Evolutionary conservation across 2,113 vertebrate genomes (phyloP).

Genomic region (Ploceus nigricollis): DNA sequence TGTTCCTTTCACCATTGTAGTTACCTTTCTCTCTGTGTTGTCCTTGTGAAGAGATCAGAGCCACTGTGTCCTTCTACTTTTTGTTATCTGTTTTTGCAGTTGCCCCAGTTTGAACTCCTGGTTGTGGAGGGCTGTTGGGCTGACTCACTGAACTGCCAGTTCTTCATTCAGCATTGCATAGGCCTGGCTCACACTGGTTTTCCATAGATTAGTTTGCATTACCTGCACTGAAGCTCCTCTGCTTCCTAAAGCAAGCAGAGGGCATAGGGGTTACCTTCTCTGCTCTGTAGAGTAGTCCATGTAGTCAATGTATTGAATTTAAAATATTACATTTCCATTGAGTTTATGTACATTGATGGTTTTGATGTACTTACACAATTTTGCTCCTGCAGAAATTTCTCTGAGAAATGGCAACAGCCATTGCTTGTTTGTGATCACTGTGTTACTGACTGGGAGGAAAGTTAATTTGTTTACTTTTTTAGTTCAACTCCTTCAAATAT

Average conservation of each 20-base stretch:
- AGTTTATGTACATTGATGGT: neutral
- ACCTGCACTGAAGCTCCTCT: neutral
- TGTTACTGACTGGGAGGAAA: neutral
- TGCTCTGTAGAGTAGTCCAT: neutral
- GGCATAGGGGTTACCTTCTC: neutral
- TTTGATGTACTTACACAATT: neutral
- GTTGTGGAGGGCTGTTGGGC: neutral
- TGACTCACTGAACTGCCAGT: neutral
- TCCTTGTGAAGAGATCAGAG: neutral
- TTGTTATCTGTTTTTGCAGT: neutral
- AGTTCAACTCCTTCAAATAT: neutral
- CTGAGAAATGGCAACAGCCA: neutral
- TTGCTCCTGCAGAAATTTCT: neutral
- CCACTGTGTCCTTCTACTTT: neutral
- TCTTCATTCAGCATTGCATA: neutral
- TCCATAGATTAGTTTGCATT: neutral
- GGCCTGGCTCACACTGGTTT: neutral
- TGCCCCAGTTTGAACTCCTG: neutral
- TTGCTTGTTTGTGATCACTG: neutral
- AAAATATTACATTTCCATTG: neutral
- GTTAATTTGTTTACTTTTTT: neutral
- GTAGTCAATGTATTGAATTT: neutral
- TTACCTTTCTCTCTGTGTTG: neutral
- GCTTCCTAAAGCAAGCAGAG: neutral
- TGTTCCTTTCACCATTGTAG: neutral